Base-by-base conservation (phyloP, 2,888 invertebrate species). In the Entomobrya proxima region DNA sequence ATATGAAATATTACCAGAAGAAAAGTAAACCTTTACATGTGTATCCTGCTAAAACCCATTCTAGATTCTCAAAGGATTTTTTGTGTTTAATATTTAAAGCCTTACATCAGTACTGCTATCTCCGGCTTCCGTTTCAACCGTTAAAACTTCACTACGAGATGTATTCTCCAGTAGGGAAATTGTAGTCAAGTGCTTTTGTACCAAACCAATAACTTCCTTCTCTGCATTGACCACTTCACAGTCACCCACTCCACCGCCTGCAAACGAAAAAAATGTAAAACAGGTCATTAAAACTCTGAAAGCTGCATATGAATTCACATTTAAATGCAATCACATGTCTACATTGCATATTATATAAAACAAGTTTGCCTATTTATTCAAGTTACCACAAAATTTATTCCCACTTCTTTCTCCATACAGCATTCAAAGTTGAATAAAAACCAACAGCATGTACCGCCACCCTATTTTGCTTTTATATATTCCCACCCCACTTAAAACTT, bases 211-310 rank as follows among this genome's bases (percentile, higher is more conserved):
- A 27, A 87, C 87, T 75, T 87, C 87, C 47, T 85, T 77, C 18
- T 87, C 85, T 2, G 85, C 15, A 61, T 87, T 87, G 27, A 83
- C 55, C 37, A 87, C 78, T 50, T 87, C 87, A 67, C 82, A 87
- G 77, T 87, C 87, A 2, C 87, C 87, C 21, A 87, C 87, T 24
- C 87, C 87, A n/a, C 87, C 87, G 32, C 79, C 86, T 86, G 50
- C 11, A 69, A 32, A 52, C 7, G 50, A 44, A 3, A 35, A 13
- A n/a, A n/a, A n/a, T n/a, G 47, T n/a, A 72, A 72, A 37, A 18
- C 35, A n/a, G 72, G 24, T 15, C 3, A 67, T 67, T 67, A 67
- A 44, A 67, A 67, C 15, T 3, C 15, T 7, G 13, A 3, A 30
- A 67, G 21, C 7, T 24, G 32, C 15, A 37, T 37, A 35, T 58